Evolutionary conservation across 2,797 vertebrate species (phyloP).

Genomic region (Leucoraja ocellata): DNA sequence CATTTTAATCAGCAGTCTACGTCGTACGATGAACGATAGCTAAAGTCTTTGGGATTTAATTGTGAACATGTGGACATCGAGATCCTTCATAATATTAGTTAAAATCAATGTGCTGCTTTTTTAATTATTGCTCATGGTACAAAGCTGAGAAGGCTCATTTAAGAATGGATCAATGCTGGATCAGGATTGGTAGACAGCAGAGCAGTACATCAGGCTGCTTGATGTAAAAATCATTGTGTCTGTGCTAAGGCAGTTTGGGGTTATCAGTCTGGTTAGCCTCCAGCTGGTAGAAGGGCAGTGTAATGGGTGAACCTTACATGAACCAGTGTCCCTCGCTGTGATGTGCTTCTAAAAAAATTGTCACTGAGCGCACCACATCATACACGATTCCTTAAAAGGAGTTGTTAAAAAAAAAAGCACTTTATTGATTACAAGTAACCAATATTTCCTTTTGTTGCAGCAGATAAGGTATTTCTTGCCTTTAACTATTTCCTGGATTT

Average conservation of each 20-base stretch:
- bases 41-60: conserved; percentile 68
- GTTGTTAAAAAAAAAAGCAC: conserved; percentile 57
- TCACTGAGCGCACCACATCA: conserved; percentile 62
- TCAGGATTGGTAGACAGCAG: conserved; percentile 93
- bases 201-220: conserved; percentile 98
- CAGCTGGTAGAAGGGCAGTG: conserved; percentile 91
- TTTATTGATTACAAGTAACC: conserved; percentile 68
- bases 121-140: conserved; percentile 99
- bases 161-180: conserved; percentile 90
- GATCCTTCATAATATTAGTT: conserved; percentile 99
- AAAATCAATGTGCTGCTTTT: conserved; percentile 99
- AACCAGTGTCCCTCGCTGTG: conserved; percentile 82
- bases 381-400: conserved; percentile 69
- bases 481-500: conserved; percentile 43
- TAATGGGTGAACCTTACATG: conserved; percentile 90
- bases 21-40: conserved; percentile 68
- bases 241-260: conserved; percentile 78
- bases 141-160: conserved; percentile 99
- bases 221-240: conserved; percentile 99
- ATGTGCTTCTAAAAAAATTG: conserved; percentile 57
- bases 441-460: conserved; percentile 61
- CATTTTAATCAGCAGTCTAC: conserved; percentile 66
- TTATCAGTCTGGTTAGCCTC: conserved; percentile 97
- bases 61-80: conserved; percentile 98
- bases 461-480: conserved; percentile 51